A percentile compares a stretch with the other conserved stretches of the same genome.
These are phyloP conservation scores for Habroteleia sp. DNA, from an alignment of 2,888 invertebrate genomes.

Conservation along the genomic window DNA sequence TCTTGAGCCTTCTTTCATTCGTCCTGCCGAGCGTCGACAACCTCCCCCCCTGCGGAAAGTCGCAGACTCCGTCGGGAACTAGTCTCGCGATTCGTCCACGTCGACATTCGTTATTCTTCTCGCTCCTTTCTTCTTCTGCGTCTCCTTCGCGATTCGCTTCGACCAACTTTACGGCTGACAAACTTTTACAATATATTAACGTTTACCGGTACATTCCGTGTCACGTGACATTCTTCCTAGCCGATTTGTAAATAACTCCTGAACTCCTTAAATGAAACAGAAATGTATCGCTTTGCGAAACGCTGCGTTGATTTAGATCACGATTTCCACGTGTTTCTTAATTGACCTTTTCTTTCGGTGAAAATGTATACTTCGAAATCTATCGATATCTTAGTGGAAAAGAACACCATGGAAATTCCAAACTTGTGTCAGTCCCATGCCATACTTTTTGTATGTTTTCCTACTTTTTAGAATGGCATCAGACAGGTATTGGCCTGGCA, in stretches of 20 bases:
- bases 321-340: conserved; percentile 25
- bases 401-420: too few species aligned
- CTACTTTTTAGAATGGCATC: too few species aligned
- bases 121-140: background rate
- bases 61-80: conserved; percentile 48
- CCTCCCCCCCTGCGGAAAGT: conserved; percentile 31
- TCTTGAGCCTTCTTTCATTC: conserved; percentile 71
- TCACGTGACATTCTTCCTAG: conserved; percentile 48
- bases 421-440: too few species aligned
- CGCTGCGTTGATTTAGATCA: conserved; percentile 35
- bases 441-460: too few species aligned
- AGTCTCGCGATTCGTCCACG: conserved; percentile 59
- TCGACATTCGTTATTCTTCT: conserved; percentile 54
- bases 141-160: conserved; percentile 3
- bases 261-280: conserved; percentile 49
- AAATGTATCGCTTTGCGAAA: conserved; percentile 22
- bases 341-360: conserved; percentile 22
- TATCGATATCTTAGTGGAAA: too few species aligned
- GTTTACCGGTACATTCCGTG: conserved; percentile 55
- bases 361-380: conserved; percentile 36
- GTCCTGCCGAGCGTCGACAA: conserved; percentile 61
- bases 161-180: conserved; percentile 56
- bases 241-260: conserved; percentile 56
- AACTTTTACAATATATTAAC: conserved; percentile 64
- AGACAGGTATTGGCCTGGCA: too few species aligned